Percentiles rank a stretch among this genome's conserved stretches.
These are phyloP conservation scores for Sebastes ruberrimus DNA, from an alignment of 2,797 vertebrate species.

Conservation along the genomic window DNA sequence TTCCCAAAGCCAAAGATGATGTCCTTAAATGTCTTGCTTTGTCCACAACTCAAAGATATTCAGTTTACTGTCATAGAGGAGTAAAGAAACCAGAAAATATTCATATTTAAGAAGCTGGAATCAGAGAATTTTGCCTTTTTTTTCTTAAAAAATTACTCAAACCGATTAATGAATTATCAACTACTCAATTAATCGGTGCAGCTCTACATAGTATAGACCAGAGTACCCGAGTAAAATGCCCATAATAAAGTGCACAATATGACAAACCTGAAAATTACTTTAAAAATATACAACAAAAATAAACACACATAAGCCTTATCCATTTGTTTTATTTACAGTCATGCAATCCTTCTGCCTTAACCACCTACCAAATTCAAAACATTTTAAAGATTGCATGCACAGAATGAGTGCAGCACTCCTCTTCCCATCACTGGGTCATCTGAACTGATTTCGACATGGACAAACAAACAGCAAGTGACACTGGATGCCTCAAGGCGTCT, in stretches of 20 bases:
- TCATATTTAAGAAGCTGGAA: too few relatives aligned
- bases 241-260: background rate
- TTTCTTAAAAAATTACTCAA: too few relatives aligned
- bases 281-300: background rate
- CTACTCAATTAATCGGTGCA: background rate
- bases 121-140: too few relatives aligned
- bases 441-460: constrained; percentile 41
- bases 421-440: background rate
- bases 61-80: too few relatives aligned
- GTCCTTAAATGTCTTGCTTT: too few relatives aligned
- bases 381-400: background rate
- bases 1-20: too few relatives aligned
- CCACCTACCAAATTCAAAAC: constrained; percentile 2
- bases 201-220: background rate
- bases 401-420: constrained; percentile 2
- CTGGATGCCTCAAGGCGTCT: constrained; percentile 48
- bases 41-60: too few relatives aligned
- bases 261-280: background rate
- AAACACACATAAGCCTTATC: background rate
- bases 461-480: constrained; percentile 64
- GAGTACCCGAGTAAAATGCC: background rate
- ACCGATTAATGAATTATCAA: too few relatives aligned
- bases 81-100: too few relatives aligned
- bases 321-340: background rate
- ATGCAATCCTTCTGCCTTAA: background rate